These are phyloP conservation scores for Corythornis vintsioides DNA, from an alignment of 2,113 vertebrate genomes.

Conservation along the genomic window DNA sequence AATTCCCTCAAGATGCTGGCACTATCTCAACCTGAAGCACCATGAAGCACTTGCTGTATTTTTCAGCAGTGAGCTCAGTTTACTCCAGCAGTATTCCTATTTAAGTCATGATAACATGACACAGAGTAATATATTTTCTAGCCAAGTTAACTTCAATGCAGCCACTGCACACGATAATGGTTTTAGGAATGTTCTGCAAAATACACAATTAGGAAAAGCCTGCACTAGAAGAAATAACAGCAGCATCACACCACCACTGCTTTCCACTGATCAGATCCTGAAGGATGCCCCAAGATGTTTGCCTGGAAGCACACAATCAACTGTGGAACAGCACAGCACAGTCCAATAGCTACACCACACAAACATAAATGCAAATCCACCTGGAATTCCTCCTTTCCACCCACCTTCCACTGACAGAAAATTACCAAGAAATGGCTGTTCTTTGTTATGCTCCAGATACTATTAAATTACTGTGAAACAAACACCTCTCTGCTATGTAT, in stretches of 20 bases:
- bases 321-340: neutral
- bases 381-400: neutral
- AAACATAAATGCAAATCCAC: neutral
- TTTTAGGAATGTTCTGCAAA: neutral
- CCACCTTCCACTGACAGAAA: neutral
- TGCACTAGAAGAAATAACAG: neutral
- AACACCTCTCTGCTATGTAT: neutral
- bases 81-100: neutral
- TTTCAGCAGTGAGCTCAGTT: neutral
- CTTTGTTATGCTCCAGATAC: neutral
- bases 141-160: neutral
- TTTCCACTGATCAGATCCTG: neutral
- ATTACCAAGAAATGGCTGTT: neutral
- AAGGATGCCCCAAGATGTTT: neutral
- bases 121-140: neutral
- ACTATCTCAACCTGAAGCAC: neutral
- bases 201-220: neutral
- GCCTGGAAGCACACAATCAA: neutral
- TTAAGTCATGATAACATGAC: neutral
- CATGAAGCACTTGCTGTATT: neutral
- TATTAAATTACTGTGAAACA: conserved; percentile 17
- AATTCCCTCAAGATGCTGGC: neutral
- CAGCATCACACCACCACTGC: neutral
- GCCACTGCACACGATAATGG: neutral
- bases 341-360: neutral